A percentile compares a stretch with the other conserved stretches of the same genome.
Evolutionary conservation across 2,797 vertebrate species (phyloP).

Genomic region (Cyprinella venusta): DNA sequence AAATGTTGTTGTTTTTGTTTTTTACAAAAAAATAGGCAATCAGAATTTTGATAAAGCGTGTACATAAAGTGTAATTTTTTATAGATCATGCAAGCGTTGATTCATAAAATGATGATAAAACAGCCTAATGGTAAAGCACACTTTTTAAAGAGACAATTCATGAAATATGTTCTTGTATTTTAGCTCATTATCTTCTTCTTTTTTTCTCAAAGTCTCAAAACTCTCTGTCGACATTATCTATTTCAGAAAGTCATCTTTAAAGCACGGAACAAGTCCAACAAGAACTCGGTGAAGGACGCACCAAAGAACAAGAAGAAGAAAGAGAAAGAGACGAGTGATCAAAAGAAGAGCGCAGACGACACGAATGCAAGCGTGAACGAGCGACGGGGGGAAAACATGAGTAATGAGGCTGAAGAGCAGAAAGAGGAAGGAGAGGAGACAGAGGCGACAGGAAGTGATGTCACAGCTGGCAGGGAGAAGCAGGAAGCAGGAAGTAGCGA

Average conservation of each 20-base stretch:
- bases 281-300: constrained; percentile 77
- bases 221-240: constrained; percentile 51
- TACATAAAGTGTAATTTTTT: neutral
- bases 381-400: constrained; percentile 7
- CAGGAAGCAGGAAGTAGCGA: constrained; percentile 29
- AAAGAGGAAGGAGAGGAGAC: constrained; percentile 11
- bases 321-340: constrained; percentile 71
- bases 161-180: neutral
- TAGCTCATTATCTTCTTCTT: neutral
- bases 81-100: neutral
- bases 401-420: constrained; percentile 19
- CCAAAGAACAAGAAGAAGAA: constrained; percentile 78
- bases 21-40: too few relatives aligned
- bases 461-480: constrained; percentile 41
- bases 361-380: constrained; percentile 1
- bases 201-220: too few relatives aligned
- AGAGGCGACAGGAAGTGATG: constrained; percentile 58
- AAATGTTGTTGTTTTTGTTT: too few relatives aligned
- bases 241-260: constrained; percentile 85
- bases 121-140: too few relatives aligned
- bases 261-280: constrained; percentile 78
- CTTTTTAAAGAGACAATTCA: neutral
- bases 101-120: constrained; percentile 10
- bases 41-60: neutral
- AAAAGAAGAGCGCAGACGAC: constrained; percentile 56